Conservation (phyloP, 2,113 vertebrate species). For the Syrmaticus mikado region DNA sequence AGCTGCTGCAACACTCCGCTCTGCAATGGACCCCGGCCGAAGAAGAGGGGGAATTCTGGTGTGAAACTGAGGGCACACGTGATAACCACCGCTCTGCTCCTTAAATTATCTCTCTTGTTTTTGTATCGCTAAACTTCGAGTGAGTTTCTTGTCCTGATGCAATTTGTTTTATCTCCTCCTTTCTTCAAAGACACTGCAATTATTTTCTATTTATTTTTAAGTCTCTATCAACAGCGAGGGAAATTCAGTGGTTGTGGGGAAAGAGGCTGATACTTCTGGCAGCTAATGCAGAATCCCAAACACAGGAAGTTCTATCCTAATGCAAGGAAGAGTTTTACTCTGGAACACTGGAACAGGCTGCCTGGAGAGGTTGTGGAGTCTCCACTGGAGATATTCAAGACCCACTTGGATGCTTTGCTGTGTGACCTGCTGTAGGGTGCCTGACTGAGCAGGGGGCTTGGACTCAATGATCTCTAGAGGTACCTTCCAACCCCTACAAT, state of each 20-base stretch:
- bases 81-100: conserved; percentile 56
- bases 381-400: too few species aligned
- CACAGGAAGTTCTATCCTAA: too few species aligned
- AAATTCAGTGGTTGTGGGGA: conserved; percentile 25
- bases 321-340: too few species aligned
- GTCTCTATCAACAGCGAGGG: conserved; percentile 46
- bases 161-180: background rate
- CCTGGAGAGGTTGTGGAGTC: too few species aligned
- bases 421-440: too few species aligned
- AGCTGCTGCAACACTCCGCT: conserved; percentile 97
- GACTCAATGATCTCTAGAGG: too few species aligned
- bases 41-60: conserved; percentile 79
- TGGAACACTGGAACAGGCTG: too few species aligned
- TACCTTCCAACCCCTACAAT: too few species aligned
- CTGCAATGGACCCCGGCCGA: conserved; percentile 92
- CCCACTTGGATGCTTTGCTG: too few species aligned
- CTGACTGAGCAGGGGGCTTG: too few species aligned
- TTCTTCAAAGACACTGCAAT: conserved; percentile 50
- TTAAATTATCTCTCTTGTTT: conserved; percentile 50
- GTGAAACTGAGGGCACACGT: background rate
- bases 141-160: background rate
- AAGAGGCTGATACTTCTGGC: conserved; percentile 25
- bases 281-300: background rate
- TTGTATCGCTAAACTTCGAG: conserved; percentile 66
- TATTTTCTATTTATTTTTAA: conserved; percentile 60